Evolutionary conservation across 2,113 vertebrate species (phyloP).

Genomic region (Vireo altiloquus): DNA sequence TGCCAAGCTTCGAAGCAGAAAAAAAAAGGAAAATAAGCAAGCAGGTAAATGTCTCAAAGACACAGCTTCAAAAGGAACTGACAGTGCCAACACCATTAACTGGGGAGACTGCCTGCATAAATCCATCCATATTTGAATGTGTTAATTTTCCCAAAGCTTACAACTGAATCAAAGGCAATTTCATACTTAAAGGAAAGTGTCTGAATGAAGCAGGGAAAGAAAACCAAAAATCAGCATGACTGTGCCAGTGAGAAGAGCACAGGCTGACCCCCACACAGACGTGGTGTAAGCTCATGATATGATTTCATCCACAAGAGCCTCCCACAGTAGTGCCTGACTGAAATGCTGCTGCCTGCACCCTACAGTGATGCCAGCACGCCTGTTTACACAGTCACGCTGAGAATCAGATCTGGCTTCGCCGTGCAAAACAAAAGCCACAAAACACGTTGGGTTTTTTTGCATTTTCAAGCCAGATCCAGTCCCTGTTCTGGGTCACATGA

Average conservation of each 20-base stretch:
- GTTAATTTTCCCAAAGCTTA: not conserved
- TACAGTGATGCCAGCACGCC: not conserved
- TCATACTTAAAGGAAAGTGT: not conserved
- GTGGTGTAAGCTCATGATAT: fast-evolving
- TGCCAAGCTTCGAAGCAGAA: not conserved
- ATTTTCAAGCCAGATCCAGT: not conserved
- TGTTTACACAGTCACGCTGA: not conserved
- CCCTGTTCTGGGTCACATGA: not conserved
- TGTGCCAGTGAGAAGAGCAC: not conserved
- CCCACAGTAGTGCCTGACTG: not conserved
- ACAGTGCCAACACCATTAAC: not conserved
- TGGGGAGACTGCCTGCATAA: constrained; percentile 15
- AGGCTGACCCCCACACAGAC: not conserved
- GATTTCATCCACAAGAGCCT: not conserved
- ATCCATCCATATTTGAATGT: not conserved
- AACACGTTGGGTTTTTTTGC: not conserved
- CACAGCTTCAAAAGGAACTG: constrained; percentile 32
- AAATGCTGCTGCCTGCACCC: not conserved
- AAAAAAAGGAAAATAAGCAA: not conserved
- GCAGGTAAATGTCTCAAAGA: constrained; percentile 18
- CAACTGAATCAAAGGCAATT: constrained; percentile 2
- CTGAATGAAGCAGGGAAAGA: not conserved
- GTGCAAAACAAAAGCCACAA: not conserved
- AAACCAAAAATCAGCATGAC: not conserved
- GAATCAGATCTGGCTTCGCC: not conserved